phyloP scores from a whole-genome alignment of 1,140 invertebrate species.

The Gyrodactylus bullatarudis region DNA sequence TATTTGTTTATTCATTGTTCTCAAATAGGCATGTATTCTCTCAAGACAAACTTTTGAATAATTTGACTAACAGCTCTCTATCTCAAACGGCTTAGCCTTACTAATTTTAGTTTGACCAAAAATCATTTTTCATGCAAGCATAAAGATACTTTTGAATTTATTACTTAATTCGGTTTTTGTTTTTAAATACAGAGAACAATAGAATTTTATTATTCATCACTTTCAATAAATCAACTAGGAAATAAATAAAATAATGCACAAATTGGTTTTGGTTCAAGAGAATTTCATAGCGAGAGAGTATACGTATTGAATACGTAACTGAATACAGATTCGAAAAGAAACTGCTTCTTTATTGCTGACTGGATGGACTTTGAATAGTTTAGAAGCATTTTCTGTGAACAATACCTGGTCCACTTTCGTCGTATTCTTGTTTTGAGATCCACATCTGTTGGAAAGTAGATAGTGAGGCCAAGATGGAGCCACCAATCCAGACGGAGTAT shows the following conservation, averaged over 20 bases:
- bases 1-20: too few species aligned
- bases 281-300: not conserved
- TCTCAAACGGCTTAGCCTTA: not conserved
- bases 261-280: not conserved
- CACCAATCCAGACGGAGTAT: slow-evolving; percentile 21
- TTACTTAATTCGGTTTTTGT: not conserved
- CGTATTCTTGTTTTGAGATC: slow-evolving; percentile 77
- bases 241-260: not conserved
- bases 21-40: too few species aligned
- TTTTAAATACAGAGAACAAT: too few species aligned
- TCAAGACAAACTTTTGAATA: not conserved
- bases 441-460: slow-evolving; percentile 31
- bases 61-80: not conserved
- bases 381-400: slow-evolving; percentile 27
- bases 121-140: not conserved
- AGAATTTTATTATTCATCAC: not conserved
- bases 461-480: slow-evolving; percentile 20
- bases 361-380: too few species aligned
- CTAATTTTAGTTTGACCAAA: not conserved
- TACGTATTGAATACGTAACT: not conserved
- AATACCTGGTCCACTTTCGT: slow-evolving; percentile 61
- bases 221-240: not conserved
- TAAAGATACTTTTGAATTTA: not conserved
- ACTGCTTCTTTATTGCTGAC: too few species aligned
- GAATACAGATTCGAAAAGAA: not conserved